phyloP scores from a whole-genome alignment of 2,888 invertebrate species.

The Acanthoscelides obtectus region DNA sequence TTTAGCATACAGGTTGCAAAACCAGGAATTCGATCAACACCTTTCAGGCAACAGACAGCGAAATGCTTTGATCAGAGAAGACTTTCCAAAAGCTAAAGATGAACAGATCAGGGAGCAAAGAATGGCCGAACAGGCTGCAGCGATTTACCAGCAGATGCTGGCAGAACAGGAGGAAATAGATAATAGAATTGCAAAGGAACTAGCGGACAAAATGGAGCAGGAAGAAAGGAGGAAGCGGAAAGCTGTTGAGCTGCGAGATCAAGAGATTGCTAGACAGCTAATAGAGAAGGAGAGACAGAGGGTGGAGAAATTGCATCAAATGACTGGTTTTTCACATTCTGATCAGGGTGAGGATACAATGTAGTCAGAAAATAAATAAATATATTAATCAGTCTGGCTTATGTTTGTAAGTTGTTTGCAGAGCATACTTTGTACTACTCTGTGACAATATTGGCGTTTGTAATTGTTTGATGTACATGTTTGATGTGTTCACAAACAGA shows the following conservation, averaged over 20 bases:
- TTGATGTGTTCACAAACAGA: no score
- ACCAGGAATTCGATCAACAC: slow-evolving; percentile 76
- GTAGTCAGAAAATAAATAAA: no score
- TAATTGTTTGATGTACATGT: no score
- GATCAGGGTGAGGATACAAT: not conserved
- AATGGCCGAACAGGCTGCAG: slow-evolving; percentile 59
- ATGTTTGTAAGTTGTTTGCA: no score
- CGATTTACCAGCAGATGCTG: slow-evolving; percentile 55
- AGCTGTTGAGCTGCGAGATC: slow-evolving; percentile 53
- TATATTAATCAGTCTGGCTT: no score
- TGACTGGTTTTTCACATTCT: not conserved
- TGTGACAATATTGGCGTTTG: no score
- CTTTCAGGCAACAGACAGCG: slow-evolving; percentile 68
- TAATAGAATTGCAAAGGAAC: slow-evolving; percentile 59
- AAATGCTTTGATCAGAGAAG: slow-evolving; percentile 72
- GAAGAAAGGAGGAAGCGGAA: slow-evolving; percentile 53
- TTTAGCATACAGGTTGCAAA: slow-evolving; percentile 73
- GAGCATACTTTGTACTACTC: no score
- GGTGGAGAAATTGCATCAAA: slow-evolving; percentile 23
- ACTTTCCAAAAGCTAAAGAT: slow-evolving; percentile 69
- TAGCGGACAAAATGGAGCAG: slow-evolving; percentile 61
- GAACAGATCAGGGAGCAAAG: slow-evolving; percentile 68
- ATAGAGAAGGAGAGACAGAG: slow-evolving; percentile 44
- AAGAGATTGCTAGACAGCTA: slow-evolving; percentile 51
- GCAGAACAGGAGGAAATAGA: slow-evolving; percentile 69